Conservation (phyloP, 2,113 vertebrate species). For the Corvus hawaiiensis region DNA sequence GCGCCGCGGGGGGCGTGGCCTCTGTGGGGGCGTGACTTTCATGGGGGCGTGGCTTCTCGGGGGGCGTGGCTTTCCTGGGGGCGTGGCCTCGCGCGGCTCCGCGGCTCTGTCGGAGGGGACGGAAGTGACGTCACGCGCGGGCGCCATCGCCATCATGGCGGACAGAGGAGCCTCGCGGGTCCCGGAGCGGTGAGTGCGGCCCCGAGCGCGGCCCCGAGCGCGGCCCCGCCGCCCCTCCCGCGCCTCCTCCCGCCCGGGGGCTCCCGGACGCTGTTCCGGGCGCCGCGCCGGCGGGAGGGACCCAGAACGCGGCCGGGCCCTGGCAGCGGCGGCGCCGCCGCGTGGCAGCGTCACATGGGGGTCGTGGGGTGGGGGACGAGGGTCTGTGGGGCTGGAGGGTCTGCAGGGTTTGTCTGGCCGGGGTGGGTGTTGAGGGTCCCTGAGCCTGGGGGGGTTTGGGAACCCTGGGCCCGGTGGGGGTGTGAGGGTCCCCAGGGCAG, state of each 20-base stretch:
- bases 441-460: too few relatives aligned
- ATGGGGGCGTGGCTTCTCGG: neutral
- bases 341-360: neutral
- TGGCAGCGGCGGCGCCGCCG: neutral
- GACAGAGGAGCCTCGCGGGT: neutral
- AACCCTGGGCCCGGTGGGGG: too few relatives aligned
- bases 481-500: neutral
- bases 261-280: neutral
- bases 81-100: neutral
- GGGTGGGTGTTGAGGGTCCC: neutral
- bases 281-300: neutral
- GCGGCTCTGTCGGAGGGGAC: too few relatives aligned
- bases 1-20: neutral
- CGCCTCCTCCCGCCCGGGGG: neutral
- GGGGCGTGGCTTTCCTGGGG: neutral
- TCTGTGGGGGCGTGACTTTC: rapidly evolving
- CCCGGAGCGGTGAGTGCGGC: conserved; percentile 36
- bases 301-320: neutral
- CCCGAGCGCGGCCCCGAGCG: neutral
- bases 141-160: neutral
- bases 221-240: neutral
- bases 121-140: neutral
- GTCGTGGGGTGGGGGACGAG: neutral
- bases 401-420: neutral
- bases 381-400: neutral